A percentile compares a stretch with the other conserved stretches of the same genome.
Conservation (phyloP, 2,113 vertebrate genomes). For the Notothenia rossii region DNA sequence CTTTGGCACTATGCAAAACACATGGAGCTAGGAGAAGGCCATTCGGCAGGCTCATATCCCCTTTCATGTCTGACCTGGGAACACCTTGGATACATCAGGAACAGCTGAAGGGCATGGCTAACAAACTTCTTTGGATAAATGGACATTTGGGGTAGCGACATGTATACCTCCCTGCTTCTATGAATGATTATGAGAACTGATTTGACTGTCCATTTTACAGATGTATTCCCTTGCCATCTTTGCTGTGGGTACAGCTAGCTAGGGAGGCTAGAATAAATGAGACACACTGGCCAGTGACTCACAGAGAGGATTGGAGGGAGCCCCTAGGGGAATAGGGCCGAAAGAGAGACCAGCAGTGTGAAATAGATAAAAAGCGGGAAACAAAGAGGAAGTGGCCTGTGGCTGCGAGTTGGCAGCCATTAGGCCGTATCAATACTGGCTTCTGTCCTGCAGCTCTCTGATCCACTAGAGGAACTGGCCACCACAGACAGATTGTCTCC, state of each 20-base stretch:
- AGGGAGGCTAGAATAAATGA: constrained; percentile 31
- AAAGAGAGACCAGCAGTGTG: constrained; percentile 21
- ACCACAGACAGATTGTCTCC: not conserved
- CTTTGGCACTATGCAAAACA: not conserved
- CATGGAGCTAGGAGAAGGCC: not conserved
- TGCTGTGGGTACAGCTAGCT: constrained; percentile 7
- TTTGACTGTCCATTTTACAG: constrained; percentile 24
- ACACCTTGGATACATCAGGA: not conserved
- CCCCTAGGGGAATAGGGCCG: constrained; percentile 24
- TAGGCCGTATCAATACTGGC: constrained; percentile 61
- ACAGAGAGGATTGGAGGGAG: constrained; percentile 12
- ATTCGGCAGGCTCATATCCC: too few relatives aligned
- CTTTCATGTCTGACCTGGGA: not conserved
- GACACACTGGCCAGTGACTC: constrained; percentile 25
- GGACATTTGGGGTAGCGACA: constrained; percentile 1
- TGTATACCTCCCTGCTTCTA: not conserved
- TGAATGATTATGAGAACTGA: constrained; percentile 17
- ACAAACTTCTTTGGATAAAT: not conserved
- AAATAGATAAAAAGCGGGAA: constrained; percentile 40
- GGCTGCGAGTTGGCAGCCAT: constrained; percentile 55
- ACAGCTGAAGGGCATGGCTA: not conserved
- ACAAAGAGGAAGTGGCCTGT: constrained; percentile 29
- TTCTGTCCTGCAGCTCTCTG: constrained; percentile 41
- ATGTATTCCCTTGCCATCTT: constrained; percentile 4
- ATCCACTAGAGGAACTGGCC: constrained; percentile 42